phyloP scores from a whole-genome alignment of 2,888 invertebrate species.

The Beris chalybata region DNA sequence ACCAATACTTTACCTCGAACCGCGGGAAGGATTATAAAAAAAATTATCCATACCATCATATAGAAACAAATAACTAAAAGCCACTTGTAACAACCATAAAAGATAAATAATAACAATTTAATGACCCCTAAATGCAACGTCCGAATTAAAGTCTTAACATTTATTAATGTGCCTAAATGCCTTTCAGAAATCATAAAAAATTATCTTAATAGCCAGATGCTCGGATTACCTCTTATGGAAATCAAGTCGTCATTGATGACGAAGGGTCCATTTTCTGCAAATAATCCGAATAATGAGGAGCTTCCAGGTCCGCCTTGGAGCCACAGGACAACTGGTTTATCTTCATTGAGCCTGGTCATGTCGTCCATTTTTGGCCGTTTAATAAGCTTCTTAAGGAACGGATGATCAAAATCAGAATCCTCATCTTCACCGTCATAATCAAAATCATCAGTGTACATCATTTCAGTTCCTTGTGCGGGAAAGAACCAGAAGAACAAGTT shows the following conservation, averaged over 20 bases:
- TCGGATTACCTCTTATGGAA: conserved; percentile 42
- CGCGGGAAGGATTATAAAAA: too few relatives aligned
- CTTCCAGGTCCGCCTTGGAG: conserved; percentile 65
- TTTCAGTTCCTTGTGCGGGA: conserved; percentile 58
- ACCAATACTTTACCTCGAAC: too few relatives aligned
- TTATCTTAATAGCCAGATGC: too few relatives aligned
- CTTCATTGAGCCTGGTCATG: conserved; percentile 52
- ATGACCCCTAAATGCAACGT: neutral
- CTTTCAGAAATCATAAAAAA: too few relatives aligned
- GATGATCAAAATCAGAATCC: conserved; percentile 46
- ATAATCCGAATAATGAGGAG: conserved; percentile 62
- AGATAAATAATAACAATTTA: neutral
- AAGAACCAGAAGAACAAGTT: conserved; percentile 88
- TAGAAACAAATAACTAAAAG: too few relatives aligned
- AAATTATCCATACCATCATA: too few relatives aligned
- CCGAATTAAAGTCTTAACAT: neutral
- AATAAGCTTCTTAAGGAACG: conserved; percentile 68
- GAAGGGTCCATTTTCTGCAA: conserved; percentile 68
- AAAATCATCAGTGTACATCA: conserved; percentile 58
- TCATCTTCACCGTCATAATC: conserved; percentile 57
- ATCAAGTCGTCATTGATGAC: conserved; percentile 56
- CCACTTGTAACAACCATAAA: too few relatives aligned
- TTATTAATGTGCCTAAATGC: neutral
- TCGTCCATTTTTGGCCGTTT: conserved; percentile 56
- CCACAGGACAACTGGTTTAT: conserved; percentile 63